Base-by-base conservation (phyloP, 2,113 vertebrate genomes). In the Aviceda subcristata region DNA sequence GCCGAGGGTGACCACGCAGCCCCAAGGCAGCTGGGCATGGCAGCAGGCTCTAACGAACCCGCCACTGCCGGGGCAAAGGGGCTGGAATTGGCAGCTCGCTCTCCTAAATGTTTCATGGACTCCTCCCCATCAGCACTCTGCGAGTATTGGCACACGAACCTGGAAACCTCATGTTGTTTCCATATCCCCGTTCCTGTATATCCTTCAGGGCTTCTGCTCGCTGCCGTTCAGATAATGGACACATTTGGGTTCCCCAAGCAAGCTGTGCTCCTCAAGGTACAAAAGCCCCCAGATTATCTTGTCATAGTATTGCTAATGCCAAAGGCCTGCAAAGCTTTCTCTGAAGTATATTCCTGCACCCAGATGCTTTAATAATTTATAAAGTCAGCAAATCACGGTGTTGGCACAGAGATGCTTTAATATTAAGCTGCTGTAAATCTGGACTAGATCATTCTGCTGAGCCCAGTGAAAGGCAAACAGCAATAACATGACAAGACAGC, bases 311-410 rank as follows among this genome's bases (percentile, higher is more conserved):
- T 84, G 75, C 29, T 95, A 77, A 81, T 67, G 38, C 41, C 38
- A 86, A 83, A 93, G 57, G 38, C 53, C 55, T 66, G 51, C 55
- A 88, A 92, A 83, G 38, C 30, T 80, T 63, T 88, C 81, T 86
- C 71, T 88, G 50, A 92, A 83, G 59, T 86, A 66, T 29, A 88
- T 86, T 80, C 22, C 67, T 87, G n/a, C 32, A 79, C 88, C 50
- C 63, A 86, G 72, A 59, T n/a, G 51, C 55, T 68, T 95, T 74
- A 97, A 95, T 96, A 96, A 95, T 97, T 95, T 71, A 97, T 92
- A 38, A 74, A 86, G 69, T 39, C 80, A 93, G 76, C 60, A 93
- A 92, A 93, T 86, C 64, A 86, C 12, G 22, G 51, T n/a, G 64
- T 48, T 89, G 86, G 48, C 91, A 92, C 45, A 68, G 86, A 62